A percentile compares a stretch with the other conserved stretches of the same genome.
These are phyloP conservation scores for Vanessa cardui DNA, from an alignment of 2,888 invertebrate genomes.

Conservation along the genomic window DNA sequence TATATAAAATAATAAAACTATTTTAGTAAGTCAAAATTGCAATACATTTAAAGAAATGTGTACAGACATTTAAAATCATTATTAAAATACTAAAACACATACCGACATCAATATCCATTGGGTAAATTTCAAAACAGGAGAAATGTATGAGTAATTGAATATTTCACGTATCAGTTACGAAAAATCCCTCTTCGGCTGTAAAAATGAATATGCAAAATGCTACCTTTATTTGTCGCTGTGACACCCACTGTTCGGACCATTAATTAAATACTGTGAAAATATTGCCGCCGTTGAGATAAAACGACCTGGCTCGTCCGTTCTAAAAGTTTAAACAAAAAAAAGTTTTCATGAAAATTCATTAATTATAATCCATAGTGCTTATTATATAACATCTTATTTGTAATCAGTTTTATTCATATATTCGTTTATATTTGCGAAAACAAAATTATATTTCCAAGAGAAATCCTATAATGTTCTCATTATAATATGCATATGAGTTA, in stretches of 20 bases:
- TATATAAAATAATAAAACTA: no score
- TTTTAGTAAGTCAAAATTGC: no score
- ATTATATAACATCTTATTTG: neutral
- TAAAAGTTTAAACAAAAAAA: slow-evolving; percentile 11
- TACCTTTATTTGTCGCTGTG: slow-evolving; percentile 22
- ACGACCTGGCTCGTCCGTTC: slow-evolving; percentile 10
- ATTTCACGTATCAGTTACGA: slow-evolving; percentile 2
- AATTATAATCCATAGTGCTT: neutral
- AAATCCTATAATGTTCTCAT: no score
- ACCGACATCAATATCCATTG: neutral
- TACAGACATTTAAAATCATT: no score
- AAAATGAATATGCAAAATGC: slow-evolving; percentile 36
- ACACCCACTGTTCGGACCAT: slow-evolving; percentile 26
- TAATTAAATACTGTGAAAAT: slow-evolving; percentile 35
- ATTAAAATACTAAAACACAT: no score
- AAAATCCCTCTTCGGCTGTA: slow-evolving; percentile 14
- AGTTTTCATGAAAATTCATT: slow-evolving; percentile 2
- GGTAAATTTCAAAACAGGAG: neutral
- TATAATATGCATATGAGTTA: no score
- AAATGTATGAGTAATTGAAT: slow-evolving; percentile 1
- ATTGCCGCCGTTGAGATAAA: slow-evolving; percentile 28
- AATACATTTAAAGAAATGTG: no score
- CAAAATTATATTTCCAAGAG: no score
- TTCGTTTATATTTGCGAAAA: no score
- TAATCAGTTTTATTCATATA: neutral